phyloP scores from a whole-genome alignment of 1,140 invertebrate species.

The Anagrus nilaparvatae region DNA sequence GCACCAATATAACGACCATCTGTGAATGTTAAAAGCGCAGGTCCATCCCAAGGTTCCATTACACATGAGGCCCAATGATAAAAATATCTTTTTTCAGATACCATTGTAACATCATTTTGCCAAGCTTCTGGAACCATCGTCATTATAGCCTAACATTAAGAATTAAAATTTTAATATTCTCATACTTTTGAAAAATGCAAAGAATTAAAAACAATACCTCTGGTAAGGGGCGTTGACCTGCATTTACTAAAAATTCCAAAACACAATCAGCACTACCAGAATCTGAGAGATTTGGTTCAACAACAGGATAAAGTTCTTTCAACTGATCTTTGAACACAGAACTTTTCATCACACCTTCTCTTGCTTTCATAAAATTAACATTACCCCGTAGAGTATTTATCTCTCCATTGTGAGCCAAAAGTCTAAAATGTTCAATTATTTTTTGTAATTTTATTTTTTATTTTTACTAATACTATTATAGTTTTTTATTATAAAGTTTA shows the following conservation, averaged over 20 bases:
- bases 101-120: slow-evolving; percentile 94
- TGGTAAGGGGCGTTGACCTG: slow-evolving; percentile 78
- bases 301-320: slow-evolving; percentile 88
- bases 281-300: slow-evolving; percentile 95
- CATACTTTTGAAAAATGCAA: too few species aligned
- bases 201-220: slow-evolving; percentile 55
- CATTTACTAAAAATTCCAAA: slow-evolving; percentile 91
- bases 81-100: slow-evolving; percentile 84
- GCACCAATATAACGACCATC: slow-evolving; percentile 96
- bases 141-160: slow-evolving; percentile 72
- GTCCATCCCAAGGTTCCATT: slow-evolving; percentile 99
- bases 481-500: slow-evolving; percentile 34
- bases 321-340: slow-evolving; percentile 67
- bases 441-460: background rate
- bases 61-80: slow-evolving; percentile 94
- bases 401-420: slow-evolving; percentile 97
- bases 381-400: slow-evolving; percentile 98
- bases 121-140: slow-evolving; percentile 99
- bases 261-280: slow-evolving; percentile 97
- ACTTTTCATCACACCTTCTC: slow-evolving; percentile 96
- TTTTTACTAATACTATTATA: background rate
- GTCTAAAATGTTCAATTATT: slow-evolving; percentile 44
- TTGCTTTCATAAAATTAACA: slow-evolving; percentile 95
- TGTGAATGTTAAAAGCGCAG: slow-evolving; percentile 92
- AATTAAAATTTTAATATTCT: background rate